These are phyloP conservation scores for Ramphastos sulfuratus DNA, from an alignment of 2,113 vertebrate species.

Conservation along the genomic window DNA sequence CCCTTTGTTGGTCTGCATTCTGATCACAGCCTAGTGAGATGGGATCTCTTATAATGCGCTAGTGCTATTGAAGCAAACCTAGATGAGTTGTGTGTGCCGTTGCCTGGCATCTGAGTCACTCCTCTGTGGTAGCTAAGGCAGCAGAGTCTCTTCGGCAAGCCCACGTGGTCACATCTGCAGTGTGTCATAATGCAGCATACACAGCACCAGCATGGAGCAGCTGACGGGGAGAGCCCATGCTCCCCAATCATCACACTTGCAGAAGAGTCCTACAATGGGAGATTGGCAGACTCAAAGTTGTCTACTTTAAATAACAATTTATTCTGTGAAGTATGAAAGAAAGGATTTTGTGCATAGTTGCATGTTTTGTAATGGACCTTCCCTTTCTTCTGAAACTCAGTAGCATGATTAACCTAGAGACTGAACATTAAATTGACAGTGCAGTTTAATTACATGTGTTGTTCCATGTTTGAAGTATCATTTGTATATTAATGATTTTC, in stretches of 20 bases:
- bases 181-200: constrained; percentile 49
- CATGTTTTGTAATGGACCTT: neutral
- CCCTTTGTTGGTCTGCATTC: neutral
- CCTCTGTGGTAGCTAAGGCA: neutral
- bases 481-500: neutral
- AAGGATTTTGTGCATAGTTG: rapidly evolving
- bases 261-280: neutral
- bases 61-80: rapidly evolving
- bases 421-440: neutral
- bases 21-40: too few species aligned
- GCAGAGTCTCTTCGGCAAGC: neutral
- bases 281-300: rapidly evolving
- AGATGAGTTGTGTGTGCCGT: neutral
- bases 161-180: constrained; percentile 35
- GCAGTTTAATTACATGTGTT: neutral
- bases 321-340: neutral
- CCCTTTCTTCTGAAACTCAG: neutral
- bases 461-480: neutral
- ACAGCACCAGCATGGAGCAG: neutral
- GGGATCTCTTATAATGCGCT: neutral
- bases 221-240: neutral
- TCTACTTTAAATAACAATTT: rapidly evolving
- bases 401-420: neutral
- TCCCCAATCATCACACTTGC: neutral
- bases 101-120: neutral